phyloP scores from a whole-genome alignment of 2,888 invertebrate species.

The Lydus trimaculatus region DNA sequence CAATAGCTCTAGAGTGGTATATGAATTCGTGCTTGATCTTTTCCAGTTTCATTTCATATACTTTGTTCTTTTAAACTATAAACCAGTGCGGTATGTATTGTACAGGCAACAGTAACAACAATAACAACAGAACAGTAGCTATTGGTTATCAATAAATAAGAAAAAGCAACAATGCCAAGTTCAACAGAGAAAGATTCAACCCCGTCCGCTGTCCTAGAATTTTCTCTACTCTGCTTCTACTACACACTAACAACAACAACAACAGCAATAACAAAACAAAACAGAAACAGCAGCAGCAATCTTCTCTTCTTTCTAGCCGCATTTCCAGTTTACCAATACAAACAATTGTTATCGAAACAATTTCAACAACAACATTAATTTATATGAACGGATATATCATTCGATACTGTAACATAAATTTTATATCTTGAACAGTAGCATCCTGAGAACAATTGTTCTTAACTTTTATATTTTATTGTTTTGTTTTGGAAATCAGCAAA shows the following conservation, averaged over 20 bases:
- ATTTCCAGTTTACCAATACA: slow-evolving; percentile 37
- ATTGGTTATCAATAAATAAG: slow-evolving; percentile 60
- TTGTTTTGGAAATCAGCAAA: neutral
- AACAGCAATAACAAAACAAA: neutral
- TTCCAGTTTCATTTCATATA: slow-evolving; percentile 1
- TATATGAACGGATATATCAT: slow-evolving; percentile 45
- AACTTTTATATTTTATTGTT: slow-evolving; percentile 39
- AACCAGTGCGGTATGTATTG: slow-evolving; percentile 18
- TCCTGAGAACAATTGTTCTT: slow-evolving; percentile 60
- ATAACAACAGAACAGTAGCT: slow-evolving; percentile 53
- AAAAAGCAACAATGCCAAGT: slow-evolving; percentile 59
- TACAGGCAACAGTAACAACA: slow-evolving; percentile 24
- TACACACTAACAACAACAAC: neutral
- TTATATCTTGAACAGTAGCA: slow-evolving; percentile 58
- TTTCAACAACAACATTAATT: slow-evolving; percentile 37
- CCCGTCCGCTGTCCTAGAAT: slow-evolving; percentile 55
- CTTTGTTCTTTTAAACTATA: neutral
- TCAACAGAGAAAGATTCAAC: slow-evolving; percentile 34
- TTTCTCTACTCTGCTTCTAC: slow-evolving; percentile 39
- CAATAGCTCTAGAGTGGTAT: slow-evolving; percentile 16
- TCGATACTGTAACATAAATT: slow-evolving; percentile 58
- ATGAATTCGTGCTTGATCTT: slow-evolving; percentile 23
- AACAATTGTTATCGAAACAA: slow-evolving; percentile 38
- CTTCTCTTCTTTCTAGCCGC: slow-evolving; percentile 15
- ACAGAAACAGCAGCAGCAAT: slow-evolving; percentile 4